Evolutionary conservation across 2,113 vertebrate species (phyloP), one percentile per base, ranked within the genome.

Genomic region (Percina caprodes): DNA sequence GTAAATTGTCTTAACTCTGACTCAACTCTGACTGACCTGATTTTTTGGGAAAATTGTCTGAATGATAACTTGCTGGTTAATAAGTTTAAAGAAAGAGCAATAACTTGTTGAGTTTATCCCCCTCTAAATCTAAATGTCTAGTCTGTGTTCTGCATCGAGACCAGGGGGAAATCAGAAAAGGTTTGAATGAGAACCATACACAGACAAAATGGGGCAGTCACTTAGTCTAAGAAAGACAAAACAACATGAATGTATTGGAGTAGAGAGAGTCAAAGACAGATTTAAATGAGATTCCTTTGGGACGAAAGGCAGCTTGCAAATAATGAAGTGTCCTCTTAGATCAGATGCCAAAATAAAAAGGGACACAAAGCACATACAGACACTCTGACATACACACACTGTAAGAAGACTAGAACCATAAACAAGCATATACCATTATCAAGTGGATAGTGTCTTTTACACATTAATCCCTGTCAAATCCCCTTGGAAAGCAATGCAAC

Each of bases 391-490:
- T 48, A 68, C 82, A 66, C 77, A 65, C 68, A 68, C 66, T 56
- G 65, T 58, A 35, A 77, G 58, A 73, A 21, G 35, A 65, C 55
- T 11, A 39, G 46, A 74, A 48, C 49, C 69, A 86, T 62, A 82
- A 87, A 87, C 69, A 74, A 49, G 69, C 77, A 46, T 73, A 80
- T 55, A 56, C 68, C 59, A 85, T 85, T 84, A 88, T 85, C 79
- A 83, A 87, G 78, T 84, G 72, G 70, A 85, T 89, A 72, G 58
- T 83, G 86, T 75, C 83, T 87, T 78, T 88, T 67, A 75, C 63
- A 83, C 77, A 84, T 83, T 86, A 85, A 91, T 85, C 79, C 88
- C 73, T 84, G 62, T 78, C 59, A 82, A 86, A 88, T 84, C 80
- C 79, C 73, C 74, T 85, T 86, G 80, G 84, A 87, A 83, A 80